These are phyloP conservation scores for Chrysotoxum bicinctum DNA, from an alignment of 2,888 invertebrate species.

Conservation along the genomic window DNA sequence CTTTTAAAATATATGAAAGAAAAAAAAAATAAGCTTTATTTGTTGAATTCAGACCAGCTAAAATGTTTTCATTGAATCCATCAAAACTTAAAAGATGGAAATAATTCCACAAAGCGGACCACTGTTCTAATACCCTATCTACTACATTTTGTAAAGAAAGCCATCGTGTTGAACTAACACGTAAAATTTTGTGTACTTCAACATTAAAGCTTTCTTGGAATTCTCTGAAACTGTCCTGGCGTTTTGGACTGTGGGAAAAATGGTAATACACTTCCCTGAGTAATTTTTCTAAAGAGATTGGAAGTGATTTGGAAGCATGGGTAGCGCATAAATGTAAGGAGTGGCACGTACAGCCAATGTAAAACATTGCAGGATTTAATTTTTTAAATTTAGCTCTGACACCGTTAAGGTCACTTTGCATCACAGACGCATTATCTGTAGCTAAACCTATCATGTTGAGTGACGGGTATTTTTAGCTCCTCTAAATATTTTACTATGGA, in stretches of 20 bases:
- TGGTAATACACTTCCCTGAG: slow-evolving; percentile 73
- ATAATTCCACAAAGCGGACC: neutral
- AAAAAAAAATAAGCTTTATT: neutral
- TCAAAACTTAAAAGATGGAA: too few relatives aligned
- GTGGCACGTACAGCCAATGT: slow-evolving; percentile 75
- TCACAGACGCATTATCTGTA: slow-evolving; percentile 54
- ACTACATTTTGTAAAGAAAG: neutral
- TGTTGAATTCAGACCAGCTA: too few relatives aligned
- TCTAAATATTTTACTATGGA: slow-evolving; percentile 64
- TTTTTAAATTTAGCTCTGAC: slow-evolving; percentile 71
- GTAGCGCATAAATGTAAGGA: slow-evolving; percentile 74
- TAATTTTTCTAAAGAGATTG: slow-evolving; percentile 73
- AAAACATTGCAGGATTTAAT: slow-evolving; percentile 73
- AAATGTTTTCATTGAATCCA: too few relatives aligned
- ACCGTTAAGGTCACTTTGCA: slow-evolving; percentile 74
- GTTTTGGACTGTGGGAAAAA: slow-evolving; percentile 75
- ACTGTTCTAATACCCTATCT: neutral
- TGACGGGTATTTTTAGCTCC: neutral
- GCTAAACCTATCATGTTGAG: neutral
- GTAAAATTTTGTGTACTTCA: neutral
- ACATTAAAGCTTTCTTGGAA: neutral
- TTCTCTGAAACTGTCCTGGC: slow-evolving; percentile 22
- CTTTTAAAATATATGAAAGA: neutral
- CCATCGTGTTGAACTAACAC: too few relatives aligned
- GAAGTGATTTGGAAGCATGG: slow-evolving; percentile 74